A percentile compares a stretch with the other conserved stretches of the same genome.
Conservation (phyloP, 1,140 invertebrate species). For the Trichogramma pretiosum region DNA sequence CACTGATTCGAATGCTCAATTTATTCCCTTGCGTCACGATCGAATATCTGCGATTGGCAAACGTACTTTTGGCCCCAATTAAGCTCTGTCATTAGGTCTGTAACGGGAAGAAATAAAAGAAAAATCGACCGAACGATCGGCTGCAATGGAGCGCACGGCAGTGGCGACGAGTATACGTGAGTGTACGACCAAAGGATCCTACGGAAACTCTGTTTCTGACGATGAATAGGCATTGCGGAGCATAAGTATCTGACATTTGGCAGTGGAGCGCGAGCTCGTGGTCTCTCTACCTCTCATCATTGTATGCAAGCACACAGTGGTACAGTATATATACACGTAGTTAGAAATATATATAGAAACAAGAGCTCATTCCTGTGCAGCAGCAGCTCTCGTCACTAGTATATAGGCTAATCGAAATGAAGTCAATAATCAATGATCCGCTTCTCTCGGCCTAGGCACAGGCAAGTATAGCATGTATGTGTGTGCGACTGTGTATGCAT, state of each 20-base stretch:
- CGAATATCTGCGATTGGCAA: background rate
- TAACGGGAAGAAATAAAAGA: background rate
- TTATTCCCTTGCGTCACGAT: too few species aligned
- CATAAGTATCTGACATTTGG: slow-evolving; percentile 1
- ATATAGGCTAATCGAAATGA: slow-evolving; percentile 29
- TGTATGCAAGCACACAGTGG: too few species aligned
- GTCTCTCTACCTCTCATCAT: too few species aligned
- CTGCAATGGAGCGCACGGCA: background rate
- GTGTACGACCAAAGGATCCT: background rate
- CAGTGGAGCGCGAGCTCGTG: too few species aligned
- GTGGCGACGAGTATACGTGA: background rate
- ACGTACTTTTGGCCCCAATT: background rate
- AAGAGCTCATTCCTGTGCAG: background rate
- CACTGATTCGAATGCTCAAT: too few species aligned
- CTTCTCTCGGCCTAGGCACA: slow-evolving; percentile 28
- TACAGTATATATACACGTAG: slow-evolving; percentile 8
- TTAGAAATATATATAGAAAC: slow-evolving; percentile 13
- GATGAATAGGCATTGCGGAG: slow-evolving; percentile 1
- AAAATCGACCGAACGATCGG: background rate
- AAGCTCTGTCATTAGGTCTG: background rate
- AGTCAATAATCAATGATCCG: slow-evolving; percentile 44
- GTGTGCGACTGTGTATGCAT: too few species aligned
- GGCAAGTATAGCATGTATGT: slow-evolving; percentile 7
- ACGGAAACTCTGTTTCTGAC: background rate
- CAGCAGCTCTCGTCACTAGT: too few species aligned